Conservation (phyloP, 2,113 vertebrate genomes). For the Elanus axillaris region DNA sequence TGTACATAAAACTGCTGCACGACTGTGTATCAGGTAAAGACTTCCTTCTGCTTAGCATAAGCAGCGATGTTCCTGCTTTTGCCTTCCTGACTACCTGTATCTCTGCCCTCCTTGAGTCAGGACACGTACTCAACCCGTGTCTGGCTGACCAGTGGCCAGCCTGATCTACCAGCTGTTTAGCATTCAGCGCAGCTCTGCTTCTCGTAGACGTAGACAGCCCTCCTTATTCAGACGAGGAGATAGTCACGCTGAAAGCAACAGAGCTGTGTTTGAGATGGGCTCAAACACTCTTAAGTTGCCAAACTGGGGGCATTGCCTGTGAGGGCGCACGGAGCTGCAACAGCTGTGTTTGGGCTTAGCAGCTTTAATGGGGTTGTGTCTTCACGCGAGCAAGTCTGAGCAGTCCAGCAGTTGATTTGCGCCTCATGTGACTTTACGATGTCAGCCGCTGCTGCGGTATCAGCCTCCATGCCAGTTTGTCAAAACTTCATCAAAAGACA, state of each 20-base stretch:
- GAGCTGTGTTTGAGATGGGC: background rate
- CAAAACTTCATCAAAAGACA: background rate
- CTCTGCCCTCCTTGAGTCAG: background rate
- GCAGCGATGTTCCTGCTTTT: background rate
- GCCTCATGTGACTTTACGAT: background rate
- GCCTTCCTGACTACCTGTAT: fast-evolving
- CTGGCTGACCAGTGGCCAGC: background rate
- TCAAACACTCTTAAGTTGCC: background rate
- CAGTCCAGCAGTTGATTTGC: background rate
- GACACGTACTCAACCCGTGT: fast-evolving
- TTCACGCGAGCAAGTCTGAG: background rate
- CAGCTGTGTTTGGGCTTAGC: background rate
- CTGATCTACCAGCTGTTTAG: background rate
- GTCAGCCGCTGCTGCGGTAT: fast-evolving
- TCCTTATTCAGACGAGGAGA: background rate
- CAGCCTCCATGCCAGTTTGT: background rate
- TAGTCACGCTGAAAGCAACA: background rate
- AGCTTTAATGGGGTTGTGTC: background rate
- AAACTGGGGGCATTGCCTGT: background rate
- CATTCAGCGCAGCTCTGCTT: background rate
- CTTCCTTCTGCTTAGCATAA: background rate
- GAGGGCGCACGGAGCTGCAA: background rate
- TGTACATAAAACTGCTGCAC: fast-evolving
- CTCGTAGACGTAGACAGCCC: background rate
- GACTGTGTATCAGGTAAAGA: background rate